phyloP scores from a whole-genome alignment of 2,797 vertebrate species.

The Gobionotothen gibberifrons region DNA sequence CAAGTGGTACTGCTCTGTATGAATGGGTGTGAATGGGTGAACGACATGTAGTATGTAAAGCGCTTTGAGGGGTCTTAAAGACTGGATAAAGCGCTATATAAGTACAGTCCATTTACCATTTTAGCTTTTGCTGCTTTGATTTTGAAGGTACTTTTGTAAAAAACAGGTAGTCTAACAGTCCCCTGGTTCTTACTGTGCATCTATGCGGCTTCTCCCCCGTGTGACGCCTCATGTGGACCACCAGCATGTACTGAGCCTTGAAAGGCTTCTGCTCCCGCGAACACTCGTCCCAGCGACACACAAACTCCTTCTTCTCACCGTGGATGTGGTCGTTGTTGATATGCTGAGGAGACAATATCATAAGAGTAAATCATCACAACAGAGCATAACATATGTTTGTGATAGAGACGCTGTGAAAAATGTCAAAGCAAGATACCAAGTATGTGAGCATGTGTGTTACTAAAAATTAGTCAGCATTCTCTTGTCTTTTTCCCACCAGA shows the following conservation, averaged over 20 bases:
- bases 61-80: too few species aligned
- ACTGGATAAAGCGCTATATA: too few species aligned
- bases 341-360: conserved; percentile 83
- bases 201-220: conserved; percentile 99
- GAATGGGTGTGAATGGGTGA: too few species aligned
- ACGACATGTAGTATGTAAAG: too few species aligned
- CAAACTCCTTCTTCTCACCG: conserved; percentile 98
- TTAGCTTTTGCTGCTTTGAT: neutral
- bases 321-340: conserved; percentile 99
- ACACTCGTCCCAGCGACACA: conserved; percentile 98
- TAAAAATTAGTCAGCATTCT: conserved; percentile 47
- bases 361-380: conserved; percentile 1
- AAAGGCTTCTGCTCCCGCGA: conserved; percentile 98
- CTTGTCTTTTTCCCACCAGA: conserved; percentile 58
- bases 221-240: conserved; percentile 98
- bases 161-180: neutral
- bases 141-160: neutral
- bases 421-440: neutral
- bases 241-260: conserved; percentile 99
- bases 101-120: too few species aligned
- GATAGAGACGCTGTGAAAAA: neutral
- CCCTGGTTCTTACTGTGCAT: conserved; percentile 90
- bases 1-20: too few species aligned
- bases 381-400: neutral
- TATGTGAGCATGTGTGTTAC: neutral